Conservation (phyloP, 1,140 invertebrate genomes). For the Lordiphosa mommai region DNA sequence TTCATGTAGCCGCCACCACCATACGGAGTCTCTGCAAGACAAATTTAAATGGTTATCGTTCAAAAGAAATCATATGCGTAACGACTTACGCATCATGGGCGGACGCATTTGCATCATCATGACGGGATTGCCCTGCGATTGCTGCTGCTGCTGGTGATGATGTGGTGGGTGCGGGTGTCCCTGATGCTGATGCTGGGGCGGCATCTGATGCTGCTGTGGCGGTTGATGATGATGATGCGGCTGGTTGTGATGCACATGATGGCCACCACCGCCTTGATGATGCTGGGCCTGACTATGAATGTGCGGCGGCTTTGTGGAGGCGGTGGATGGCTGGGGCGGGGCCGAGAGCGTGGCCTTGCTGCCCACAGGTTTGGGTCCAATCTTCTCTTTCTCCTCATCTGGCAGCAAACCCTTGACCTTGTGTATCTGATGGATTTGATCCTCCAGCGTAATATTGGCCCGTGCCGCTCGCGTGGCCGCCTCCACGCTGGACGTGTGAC, state of each 20-base stretch:
- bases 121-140: slow-evolving; percentile 79
- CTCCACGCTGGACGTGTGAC: slow-evolving; percentile 97
- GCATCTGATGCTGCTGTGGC: slow-evolving; percentile 36
- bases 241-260: slow-evolving; percentile 36
- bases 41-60: background rate
- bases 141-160: slow-evolving; percentile 55
- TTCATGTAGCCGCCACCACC: slow-evolving; percentile 79
- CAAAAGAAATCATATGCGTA: background rate
- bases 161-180: slow-evolving; percentile 33
- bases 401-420: slow-evolving; percentile 95
- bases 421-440: slow-evolving; percentile 98
- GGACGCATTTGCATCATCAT: slow-evolving; percentile 86
- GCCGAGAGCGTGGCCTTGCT: slow-evolving; percentile 65
- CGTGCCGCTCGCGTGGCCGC: slow-evolving; percentile 93
- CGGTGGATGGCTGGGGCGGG: slow-evolving; percentile 48
- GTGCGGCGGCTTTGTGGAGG: slow-evolving; percentile 37
- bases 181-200: slow-evolving; percentile 35
- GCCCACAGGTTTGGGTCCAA: slow-evolving; percentile 88
- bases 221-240: slow-evolving; percentile 28
- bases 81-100: slow-evolving; percentile 81
- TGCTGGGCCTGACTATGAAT: slow-evolving; percentile 47
- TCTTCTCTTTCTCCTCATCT: slow-evolving; percentile 96
- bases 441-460: slow-evolving; percentile 97
- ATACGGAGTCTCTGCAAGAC: slow-evolving; percentile 67
- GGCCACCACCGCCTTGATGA: slow-evolving; percentile 46